phyloP scores from a whole-genome alignment of 2,113 vertebrate species.

The Rynchops niger region DNA sequence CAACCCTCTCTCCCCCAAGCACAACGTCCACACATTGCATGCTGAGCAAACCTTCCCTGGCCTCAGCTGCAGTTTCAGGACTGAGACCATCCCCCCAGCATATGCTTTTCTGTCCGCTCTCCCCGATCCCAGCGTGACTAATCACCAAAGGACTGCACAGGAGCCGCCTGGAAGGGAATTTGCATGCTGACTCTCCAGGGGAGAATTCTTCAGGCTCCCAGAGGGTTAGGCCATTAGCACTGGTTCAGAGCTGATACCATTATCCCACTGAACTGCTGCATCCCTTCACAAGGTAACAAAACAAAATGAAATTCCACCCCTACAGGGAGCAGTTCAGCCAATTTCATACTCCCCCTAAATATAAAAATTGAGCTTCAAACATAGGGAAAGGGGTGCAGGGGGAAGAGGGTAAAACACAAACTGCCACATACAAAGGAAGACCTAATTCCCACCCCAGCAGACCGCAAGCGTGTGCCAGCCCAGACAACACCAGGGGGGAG shows the following conservation, averaged over 20 bases:
- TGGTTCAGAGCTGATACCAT: slow-evolving; percentile 57
- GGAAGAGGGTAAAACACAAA: neutral
- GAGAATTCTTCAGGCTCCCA: slow-evolving; percentile 68
- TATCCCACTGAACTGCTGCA: slow-evolving; percentile 52
- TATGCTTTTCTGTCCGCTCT: slow-evolving; percentile 29
- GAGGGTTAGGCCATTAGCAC: slow-evolving; percentile 60
- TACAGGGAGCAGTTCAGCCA: slow-evolving; percentile 36
- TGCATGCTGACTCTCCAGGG: slow-evolving; percentile 64
- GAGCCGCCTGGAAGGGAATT: slow-evolving; percentile 68
- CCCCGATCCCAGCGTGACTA: slow-evolving; percentile 50
- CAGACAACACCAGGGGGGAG: neutral
- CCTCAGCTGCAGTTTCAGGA: slow-evolving; percentile 37
- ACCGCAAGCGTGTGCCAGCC: neutral
- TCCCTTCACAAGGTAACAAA: slow-evolving; percentile 2
- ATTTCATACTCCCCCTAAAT: slow-evolving; percentile 55
- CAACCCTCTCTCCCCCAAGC: neutral
- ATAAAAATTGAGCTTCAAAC: slow-evolving; percentile 43
- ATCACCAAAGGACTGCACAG: slow-evolving; percentile 68
- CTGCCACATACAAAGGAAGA: neutral
- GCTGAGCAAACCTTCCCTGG: neutral
- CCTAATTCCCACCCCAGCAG: slow-evolving; percentile 17
- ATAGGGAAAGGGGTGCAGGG: neutral
- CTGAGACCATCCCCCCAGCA: slow-evolving; percentile 5
- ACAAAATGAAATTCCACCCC: slow-evolving; percentile 62
- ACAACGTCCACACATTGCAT: neutral